Percentiles rank a stretch among this genome's conserved stretches.
phyloP scores from a whole-genome alignment of 2,888 invertebrate species.

The Chironomus tentans region DNA sequence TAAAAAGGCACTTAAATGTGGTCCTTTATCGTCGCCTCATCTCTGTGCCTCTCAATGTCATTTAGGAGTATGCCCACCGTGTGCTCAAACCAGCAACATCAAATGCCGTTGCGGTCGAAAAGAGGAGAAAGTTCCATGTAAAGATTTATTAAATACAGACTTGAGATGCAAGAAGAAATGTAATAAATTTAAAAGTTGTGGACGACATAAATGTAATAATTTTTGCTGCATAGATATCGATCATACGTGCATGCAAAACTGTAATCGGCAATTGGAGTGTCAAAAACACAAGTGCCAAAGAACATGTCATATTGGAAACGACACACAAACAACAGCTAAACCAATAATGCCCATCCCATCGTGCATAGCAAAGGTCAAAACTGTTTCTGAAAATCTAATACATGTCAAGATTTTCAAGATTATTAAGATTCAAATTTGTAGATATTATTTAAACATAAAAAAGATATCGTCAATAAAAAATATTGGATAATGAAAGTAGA shows the following conservation, averaged over 20 bases:
- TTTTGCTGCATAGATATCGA: conserved; percentile 79
- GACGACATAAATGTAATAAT: conserved; percentile 83
- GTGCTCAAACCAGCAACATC: conserved; percentile 62
- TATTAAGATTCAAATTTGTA: too few relatives aligned
- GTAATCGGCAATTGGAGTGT: conserved; percentile 74
- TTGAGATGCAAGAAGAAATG: conserved; percentile 84
- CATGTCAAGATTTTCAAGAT: too few relatives aligned
- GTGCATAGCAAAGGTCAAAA: too few relatives aligned
- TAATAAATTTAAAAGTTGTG: conserved; percentile 75
- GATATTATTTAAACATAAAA: too few relatives aligned
- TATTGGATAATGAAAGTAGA: too few relatives aligned
- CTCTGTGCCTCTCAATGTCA: conserved; percentile 55
- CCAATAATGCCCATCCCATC: conserved; percentile 71
- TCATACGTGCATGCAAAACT: conserved; percentile 76
- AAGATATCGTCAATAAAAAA: too few relatives aligned
- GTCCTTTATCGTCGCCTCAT: conserved; percentile 59
- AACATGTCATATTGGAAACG: conserved; percentile 82
- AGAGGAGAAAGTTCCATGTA: conserved; percentile 70
- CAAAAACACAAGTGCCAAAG: conserved; percentile 82
- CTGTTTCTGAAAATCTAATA: too few relatives aligned
- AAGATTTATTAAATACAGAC: conserved; percentile 59
- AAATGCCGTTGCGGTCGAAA: conserved; percentile 81
- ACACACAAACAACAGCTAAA: too few relatives aligned
- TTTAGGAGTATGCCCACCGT: conserved; percentile 65
- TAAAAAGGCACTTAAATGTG: conserved; percentile 57